phyloP scores from a whole-genome alignment of 2,888 invertebrate genomes.

The Scaptomyza flava region DNA sequence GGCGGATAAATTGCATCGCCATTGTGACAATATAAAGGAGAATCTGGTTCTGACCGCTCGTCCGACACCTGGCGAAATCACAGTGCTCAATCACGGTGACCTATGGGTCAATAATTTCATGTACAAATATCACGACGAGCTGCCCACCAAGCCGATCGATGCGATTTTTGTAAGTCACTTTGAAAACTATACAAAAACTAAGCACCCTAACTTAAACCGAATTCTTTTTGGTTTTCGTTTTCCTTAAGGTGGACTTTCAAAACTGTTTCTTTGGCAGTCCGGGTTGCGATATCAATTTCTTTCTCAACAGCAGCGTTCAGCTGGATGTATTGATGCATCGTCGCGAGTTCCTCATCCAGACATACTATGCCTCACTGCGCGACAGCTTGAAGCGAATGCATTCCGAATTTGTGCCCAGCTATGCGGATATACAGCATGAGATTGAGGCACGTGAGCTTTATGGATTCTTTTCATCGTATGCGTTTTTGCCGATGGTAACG shows the following conservation, averaged over 20 bases:
- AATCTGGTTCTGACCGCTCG: slow-evolving; percentile 81
- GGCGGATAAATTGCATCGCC: slow-evolving; percentile 82
- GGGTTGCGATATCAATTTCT: slow-evolving; percentile 84
- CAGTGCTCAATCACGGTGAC: slow-evolving; percentile 86
- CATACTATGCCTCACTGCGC: slow-evolving; percentile 78
- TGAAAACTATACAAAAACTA: not conserved
- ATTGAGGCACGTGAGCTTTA: slow-evolving; percentile 78
- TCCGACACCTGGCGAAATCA: slow-evolving; percentile 78
- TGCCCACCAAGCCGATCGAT: slow-evolving; percentile 82
- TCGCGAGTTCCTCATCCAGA: slow-evolving; percentile 78
- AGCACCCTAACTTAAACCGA: not conserved
- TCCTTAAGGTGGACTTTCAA: slow-evolving; percentile 79
- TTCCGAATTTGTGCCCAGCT: slow-evolving; percentile 71
- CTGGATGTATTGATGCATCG: slow-evolving; percentile 79
- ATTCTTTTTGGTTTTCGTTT: not conserved
- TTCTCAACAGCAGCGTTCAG: slow-evolving; percentile 83
- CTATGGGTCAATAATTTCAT: slow-evolving; percentile 86
- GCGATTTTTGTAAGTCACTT: slow-evolving; percentile 83
- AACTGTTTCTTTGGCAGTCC: slow-evolving; percentile 83
- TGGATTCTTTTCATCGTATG: slow-evolving; percentile 83
- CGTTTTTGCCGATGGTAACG: slow-evolving; percentile 83
- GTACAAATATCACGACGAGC: slow-evolving; percentile 84
- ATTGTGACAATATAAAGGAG: slow-evolving; percentile 80
- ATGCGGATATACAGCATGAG: slow-evolving; percentile 76
- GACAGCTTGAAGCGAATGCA: slow-evolving; percentile 74